Percentiles rank a stretch among this genome's conserved stretches.
Conservation (phyloP, 2,888 invertebrate genomes). For the Andrena flavipes region DNA sequence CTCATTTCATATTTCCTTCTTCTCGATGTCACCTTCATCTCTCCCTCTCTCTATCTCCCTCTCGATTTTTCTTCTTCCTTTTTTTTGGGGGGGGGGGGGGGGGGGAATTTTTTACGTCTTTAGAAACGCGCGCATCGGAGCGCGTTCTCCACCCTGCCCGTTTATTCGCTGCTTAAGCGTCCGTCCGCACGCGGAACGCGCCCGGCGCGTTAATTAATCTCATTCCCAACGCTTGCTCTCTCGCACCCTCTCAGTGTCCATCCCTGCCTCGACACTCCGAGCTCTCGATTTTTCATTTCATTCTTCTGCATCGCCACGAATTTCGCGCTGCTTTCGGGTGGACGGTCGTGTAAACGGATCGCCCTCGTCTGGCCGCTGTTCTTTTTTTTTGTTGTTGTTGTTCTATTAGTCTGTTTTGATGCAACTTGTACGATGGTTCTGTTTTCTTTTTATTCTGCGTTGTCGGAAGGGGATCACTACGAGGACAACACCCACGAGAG, state of each 20-base stretch:
- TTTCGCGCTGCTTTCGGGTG: slow-evolving; percentile 13
- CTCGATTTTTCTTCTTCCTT: too few species aligned
- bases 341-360: slow-evolving; percentile 55
- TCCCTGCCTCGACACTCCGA: neutral
- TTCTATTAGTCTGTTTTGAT: too few species aligned
- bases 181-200: slow-evolving; percentile 24
- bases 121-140: neutral
- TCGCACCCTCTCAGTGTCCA: neutral
- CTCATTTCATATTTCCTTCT: neutral
- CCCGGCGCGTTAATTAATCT: slow-evolving; percentile 4
- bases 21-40: neutral
- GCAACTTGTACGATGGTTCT: too few species aligned
- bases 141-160: slow-evolving; percentile 5
- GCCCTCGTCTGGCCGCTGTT: neutral
- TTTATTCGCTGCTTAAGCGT: slow-evolving; percentile 26
- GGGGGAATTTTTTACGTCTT: too few species aligned
- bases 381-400: neutral
- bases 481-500: slow-evolving; percentile 60
- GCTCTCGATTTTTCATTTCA: neutral
- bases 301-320: neutral
- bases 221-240: neutral
- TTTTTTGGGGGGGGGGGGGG: too few species aligned
- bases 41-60: too few species aligned
- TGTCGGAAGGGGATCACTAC: slow-evolving; percentile 63
- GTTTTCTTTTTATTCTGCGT: slow-evolving; percentile 28